These are phyloP conservation scores for Tipula confusa DNA, from an alignment of 2,888 invertebrate genomes.

Conservation along the genomic window DNA sequence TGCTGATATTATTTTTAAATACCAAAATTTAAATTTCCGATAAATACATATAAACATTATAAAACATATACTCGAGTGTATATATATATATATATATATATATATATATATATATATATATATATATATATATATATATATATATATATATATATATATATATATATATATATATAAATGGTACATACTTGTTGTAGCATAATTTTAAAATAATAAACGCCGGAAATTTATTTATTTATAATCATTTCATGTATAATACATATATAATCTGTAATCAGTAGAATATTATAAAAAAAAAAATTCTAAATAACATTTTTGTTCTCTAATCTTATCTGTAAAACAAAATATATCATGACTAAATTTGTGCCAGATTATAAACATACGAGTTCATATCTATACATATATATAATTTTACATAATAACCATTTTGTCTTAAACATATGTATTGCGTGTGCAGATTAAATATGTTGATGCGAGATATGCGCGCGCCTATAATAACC, in stretches of 20 bases:
- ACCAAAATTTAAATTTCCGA: conserved; percentile 12
- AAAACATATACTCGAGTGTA: too few species aligned
- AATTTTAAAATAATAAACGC: neutral
- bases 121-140: neutral
- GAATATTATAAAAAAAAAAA: neutral
- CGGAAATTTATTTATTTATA: conserved; percentile 25
- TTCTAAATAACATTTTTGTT: conserved; percentile 14
- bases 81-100: too few species aligned
- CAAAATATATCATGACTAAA: conserved; percentile 20
- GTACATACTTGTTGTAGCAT: neutral
- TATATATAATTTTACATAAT: neutral
- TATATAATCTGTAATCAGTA: conserved; percentile 4
- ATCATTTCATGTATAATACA: neutral
- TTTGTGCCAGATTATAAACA: too few species aligned
- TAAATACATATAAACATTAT: neutral
- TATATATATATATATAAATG: neutral
- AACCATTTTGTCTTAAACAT: neutral
- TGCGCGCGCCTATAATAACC: neutral
- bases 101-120: too few species aligned
- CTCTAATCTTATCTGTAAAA: conserved; percentile 6
- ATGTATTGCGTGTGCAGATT: neutral
- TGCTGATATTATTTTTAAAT: conserved; percentile 25
- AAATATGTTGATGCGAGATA: too few species aligned
- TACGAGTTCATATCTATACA: neutral
- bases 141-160: neutral